Conservation (phyloP, 2,113 vertebrate genomes). For the Tupaia chinensis region DNA sequence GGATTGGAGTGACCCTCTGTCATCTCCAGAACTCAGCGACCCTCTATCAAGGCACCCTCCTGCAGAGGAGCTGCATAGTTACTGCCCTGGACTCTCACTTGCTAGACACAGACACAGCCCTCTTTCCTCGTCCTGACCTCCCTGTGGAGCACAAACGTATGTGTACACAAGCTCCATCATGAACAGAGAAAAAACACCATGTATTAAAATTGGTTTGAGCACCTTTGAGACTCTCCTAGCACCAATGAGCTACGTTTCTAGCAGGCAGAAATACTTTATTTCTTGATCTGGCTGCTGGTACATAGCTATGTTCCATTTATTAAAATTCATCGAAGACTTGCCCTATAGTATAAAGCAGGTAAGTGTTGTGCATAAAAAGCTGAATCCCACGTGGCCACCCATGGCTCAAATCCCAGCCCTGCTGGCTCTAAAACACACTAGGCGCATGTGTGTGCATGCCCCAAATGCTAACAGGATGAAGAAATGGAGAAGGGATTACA, state of each 20-base stretch:
- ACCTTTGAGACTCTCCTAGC: not conserved
- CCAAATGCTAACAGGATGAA: no score
- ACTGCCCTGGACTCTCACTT: not conserved
- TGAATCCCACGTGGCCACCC: no score
- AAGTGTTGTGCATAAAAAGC: no score
- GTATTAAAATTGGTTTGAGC: not conserved
- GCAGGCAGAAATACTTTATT: not conserved
- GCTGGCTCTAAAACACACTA: no score
- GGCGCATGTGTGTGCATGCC: no score
- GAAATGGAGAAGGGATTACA: no score
- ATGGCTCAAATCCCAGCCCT: no score
- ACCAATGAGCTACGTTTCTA: not conserved
- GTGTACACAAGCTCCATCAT: no score
- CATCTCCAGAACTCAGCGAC: not conserved
- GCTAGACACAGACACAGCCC: not conserved
- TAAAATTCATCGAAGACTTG: not conserved
- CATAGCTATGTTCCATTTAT: not conserved
- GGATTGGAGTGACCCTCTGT: not conserved
- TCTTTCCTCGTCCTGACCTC: not conserved
- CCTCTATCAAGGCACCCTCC: no score
- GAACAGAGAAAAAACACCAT: not conserved
- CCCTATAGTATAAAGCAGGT: no score
- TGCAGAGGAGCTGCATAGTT: not conserved
- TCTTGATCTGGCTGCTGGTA: not conserved
- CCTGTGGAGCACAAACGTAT: not conserved